A percentile compares a stretch with the other conserved stretches of the same genome.
These are phyloP conservation scores for Erythrocebus patas DNA, from an alignment of 2,113 vertebrate genomes.

Conservation along the genomic window DNA sequence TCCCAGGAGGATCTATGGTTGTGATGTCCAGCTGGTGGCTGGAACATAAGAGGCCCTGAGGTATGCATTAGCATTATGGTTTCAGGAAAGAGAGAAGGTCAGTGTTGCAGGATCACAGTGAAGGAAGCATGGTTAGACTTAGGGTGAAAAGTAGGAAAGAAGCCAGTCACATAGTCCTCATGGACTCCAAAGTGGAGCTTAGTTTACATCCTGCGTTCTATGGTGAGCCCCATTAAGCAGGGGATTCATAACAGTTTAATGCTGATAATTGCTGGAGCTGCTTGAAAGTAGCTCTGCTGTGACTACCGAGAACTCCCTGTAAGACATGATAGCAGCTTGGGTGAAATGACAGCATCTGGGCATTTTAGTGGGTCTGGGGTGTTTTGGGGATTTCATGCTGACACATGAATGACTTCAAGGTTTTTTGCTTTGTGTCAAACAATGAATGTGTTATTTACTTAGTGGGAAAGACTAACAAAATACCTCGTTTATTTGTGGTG, in stretches of 20 bases:
- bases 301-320: rapidly evolving
- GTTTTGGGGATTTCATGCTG: no score
- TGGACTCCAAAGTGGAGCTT: background rate
- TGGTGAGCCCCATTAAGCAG: background rate
- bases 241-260: rapidly evolving
- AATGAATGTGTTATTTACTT: no score
- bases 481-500: background rate
- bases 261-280: rapidly evolving
- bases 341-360: no score
- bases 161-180: background rate
- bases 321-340: background rate
- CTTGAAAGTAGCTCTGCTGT: background rate
- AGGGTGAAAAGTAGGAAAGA: background rate
- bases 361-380: background rate
- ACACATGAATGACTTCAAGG: rapidly evolving
- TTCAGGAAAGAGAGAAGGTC: background rate
- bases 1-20: rapidly evolving
- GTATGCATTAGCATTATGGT: background rate
- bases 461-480: no score
- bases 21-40: background rate
- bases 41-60: background rate
- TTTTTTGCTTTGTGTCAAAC: background rate
- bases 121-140: background rate
- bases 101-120: no score
- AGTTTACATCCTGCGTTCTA: no score